Base-by-base conservation (phyloP, 2,888 invertebrate genomes). In the Drosophila mayaguana region DNA sequence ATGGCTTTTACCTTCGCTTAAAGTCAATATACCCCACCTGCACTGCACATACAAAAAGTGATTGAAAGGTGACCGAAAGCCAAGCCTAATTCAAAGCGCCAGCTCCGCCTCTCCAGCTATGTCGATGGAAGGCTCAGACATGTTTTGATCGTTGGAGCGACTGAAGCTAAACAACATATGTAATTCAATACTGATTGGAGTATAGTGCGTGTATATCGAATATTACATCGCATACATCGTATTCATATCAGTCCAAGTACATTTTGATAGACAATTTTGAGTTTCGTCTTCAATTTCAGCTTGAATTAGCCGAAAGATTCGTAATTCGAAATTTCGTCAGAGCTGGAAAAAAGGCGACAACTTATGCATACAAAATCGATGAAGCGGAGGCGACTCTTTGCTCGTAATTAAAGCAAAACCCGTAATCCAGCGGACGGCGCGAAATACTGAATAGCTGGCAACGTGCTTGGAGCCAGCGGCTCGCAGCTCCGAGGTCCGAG, bases 281-380 rank as follows among this genome's bases (percentile, higher is more conserved):
- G 22, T 43, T 20, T 43, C 18, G 6, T 25, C 25, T 65, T 59
- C 60, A 20, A 16, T 57, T 48, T 38, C 34, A 16, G 28, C 53
- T 75, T 53, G 46, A 51, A 42, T 46, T 64, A 2, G 18, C 22
- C 36, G 16, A 63, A 76, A 76, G 67, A 84, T 81, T 85, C 63
- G 67, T 43, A 57, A 73, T 66, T 60, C 51, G 62, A 36, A 38
- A 38, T 73, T 81, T 79, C 67, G 59, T 75, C 80, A 81, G 50
- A 34, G 81, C 62, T 45, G 63, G 50, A 42, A 9, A 32, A 32
- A 11, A 32, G 32, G 32, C 57, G 69, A 67, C 81, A 66, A 56
- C 78, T 65, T 75, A 67, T 61, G 88, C 78, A 84, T 84, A 88
- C 78, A n/a, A 64, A 84, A 84, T 88, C 60, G 59, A 62, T 22